phyloP scores from a whole-genome alignment of 1,140 invertebrate genomes.

The Acromyrmex heyeri region DNA sequence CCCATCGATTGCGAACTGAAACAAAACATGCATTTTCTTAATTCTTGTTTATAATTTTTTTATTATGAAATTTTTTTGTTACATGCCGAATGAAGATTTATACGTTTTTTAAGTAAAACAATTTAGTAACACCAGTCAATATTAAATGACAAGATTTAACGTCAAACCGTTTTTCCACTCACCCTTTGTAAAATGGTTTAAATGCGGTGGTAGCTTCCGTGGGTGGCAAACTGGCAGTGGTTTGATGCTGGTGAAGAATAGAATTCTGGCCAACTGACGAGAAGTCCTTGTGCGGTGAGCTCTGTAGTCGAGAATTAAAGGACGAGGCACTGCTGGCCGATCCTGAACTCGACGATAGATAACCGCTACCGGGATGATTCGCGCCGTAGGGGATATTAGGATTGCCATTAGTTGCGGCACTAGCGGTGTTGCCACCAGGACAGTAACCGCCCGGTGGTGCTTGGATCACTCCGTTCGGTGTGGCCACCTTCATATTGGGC shows the following conservation, averaged over 20 bases:
- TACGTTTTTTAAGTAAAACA: not conserved
- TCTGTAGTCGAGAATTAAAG: constrained; percentile 86
- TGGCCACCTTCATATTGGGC: constrained; percentile 95
- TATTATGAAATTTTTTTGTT: not conserved
- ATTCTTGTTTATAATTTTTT: not conserved
- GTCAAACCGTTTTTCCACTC: constrained; percentile 76
- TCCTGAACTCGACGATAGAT: constrained; percentile 87
- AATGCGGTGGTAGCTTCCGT: constrained; percentile 90
- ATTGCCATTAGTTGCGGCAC: constrained; percentile 76
- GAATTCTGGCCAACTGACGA: constrained; percentile 83
- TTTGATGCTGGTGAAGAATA: constrained; percentile 85
- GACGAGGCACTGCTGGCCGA: constrained; percentile 86
- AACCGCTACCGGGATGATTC: constrained; percentile 85
- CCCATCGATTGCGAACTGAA: constrained; percentile 88
- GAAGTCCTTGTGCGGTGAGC: constrained; percentile 88
- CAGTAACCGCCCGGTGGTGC: constrained; percentile 87
- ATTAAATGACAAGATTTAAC: not conserved
- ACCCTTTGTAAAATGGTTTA: constrained; percentile 96
- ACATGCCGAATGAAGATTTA: not conserved
- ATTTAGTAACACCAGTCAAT: not conserved
- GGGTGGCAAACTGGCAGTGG: constrained; percentile 83
- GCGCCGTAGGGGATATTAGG: constrained; percentile 83
- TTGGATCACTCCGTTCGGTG: constrained; percentile 89
- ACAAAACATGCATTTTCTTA: constrained; percentile 57
- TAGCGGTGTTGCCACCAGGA: constrained; percentile 84